These are phyloP conservation scores for Rattus rattus DNA, from an alignment of 2,113 vertebrate species.

Conservation along the genomic window DNA sequence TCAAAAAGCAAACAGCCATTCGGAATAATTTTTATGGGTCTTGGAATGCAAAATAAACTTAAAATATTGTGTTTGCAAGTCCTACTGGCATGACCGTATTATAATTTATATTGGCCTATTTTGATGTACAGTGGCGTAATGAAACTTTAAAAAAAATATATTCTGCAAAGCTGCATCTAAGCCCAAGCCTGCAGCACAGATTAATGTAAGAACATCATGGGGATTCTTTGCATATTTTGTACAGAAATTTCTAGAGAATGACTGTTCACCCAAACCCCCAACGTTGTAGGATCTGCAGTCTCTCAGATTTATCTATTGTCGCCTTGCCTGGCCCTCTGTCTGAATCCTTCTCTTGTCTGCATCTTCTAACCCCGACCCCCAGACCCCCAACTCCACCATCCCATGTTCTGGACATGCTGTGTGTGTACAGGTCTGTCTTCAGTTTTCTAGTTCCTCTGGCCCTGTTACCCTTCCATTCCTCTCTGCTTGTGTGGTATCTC, in stretches of 20 bases:
- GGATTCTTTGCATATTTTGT: constrained; percentile 77
- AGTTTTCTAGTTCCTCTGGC: neutral
- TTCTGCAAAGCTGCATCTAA: constrained; percentile 76
- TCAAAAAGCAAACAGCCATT: constrained; percentile 83
- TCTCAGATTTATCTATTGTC: neutral
- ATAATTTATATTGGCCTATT: constrained; percentile 84
- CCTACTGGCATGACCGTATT: constrained; percentile 80
- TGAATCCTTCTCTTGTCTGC: neutral
- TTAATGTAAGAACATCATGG: constrained; percentile 71
- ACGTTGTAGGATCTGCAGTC: neutral
- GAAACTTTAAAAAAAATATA: constrained; percentile 81
- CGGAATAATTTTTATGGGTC: constrained; percentile 82
- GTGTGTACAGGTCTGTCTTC: neutral
- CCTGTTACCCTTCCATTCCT: neutral
- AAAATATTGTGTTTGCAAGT: constrained; percentile 82
- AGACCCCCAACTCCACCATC: neutral
- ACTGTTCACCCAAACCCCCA: constrained; percentile 20
- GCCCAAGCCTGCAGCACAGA: constrained; percentile 62
- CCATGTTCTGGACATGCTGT: neutral
- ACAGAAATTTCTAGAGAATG: constrained; percentile 63
- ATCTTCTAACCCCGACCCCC: accelerated
- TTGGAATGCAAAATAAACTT: constrained; percentile 82
- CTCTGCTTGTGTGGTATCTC: neutral
- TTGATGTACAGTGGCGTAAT: constrained; percentile 82
- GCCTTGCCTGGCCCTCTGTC: neutral